Percentiles rank a stretch among this genome's conserved stretches.
Conservation (phyloP, 2,888 invertebrate genomes). For the Lycaena phlaeas region DNA sequence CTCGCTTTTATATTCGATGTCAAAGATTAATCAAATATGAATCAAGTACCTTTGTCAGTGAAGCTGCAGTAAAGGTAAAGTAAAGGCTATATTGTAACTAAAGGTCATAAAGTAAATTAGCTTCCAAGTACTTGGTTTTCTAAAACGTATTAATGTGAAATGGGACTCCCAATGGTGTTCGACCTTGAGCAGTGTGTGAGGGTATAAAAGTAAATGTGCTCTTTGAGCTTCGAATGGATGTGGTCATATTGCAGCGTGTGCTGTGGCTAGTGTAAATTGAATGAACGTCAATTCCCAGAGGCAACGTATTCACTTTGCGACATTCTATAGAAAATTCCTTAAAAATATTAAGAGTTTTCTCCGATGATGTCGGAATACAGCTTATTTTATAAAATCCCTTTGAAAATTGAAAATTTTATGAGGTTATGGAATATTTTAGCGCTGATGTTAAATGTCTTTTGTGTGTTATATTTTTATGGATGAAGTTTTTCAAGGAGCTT, state of each 20-base stretch:
- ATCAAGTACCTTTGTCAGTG: too few relatives aligned
- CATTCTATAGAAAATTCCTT: constrained; percentile 19
- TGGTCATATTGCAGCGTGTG: constrained; percentile 1
- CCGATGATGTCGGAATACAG: constrained; percentile 7
- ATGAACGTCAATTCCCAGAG: constrained; percentile 22
- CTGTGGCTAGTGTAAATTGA: constrained; percentile 20
- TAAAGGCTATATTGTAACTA: too few relatives aligned
- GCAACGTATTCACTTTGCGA: constrained; percentile 19
- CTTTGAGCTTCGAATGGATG: background rate
- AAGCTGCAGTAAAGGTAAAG: too few relatives aligned
- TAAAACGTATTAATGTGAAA: too few relatives aligned
- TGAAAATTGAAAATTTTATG: constrained; percentile 5
- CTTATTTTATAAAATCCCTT: constrained; percentile 8
- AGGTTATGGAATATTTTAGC: background rate
- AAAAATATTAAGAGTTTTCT: constrained; percentile 19
- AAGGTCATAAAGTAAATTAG: too few relatives aligned
- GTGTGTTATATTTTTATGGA: too few relatives aligned
- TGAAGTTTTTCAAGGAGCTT: too few relatives aligned
- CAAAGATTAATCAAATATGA: too few relatives aligned
- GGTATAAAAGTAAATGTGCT: background rate
- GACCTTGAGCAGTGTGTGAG: too few relatives aligned
- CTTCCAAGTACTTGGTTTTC: too few relatives aligned
- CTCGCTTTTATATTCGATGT: too few relatives aligned
- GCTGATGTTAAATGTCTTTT: constrained; percentile 3
- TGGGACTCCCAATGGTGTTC: too few relatives aligned